Conservation (phyloP, 2,888 invertebrate genomes). For the Sinelater perroti region DNA sequence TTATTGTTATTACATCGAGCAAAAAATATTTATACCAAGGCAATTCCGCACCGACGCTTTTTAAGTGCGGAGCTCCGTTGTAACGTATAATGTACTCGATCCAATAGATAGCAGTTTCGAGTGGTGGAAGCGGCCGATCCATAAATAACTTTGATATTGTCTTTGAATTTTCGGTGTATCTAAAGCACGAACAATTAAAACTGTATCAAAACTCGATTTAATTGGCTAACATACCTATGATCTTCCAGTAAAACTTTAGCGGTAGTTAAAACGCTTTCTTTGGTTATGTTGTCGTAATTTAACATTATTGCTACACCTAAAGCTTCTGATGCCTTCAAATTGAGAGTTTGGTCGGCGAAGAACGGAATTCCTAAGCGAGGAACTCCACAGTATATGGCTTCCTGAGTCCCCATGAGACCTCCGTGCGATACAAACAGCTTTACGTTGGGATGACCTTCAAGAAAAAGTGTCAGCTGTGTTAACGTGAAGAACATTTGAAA, state of each 20-base stretch:
- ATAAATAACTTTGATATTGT: conserved; percentile 64
- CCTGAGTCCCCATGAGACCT: conserved; percentile 62
- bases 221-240: background rate
- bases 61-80: conserved; percentile 64
- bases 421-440: conserved; percentile 65
- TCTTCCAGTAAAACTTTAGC: conserved; percentile 40
- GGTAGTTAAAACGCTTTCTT: conserved; percentile 31
- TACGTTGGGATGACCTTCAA: conserved; percentile 59
- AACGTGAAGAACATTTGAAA: background rate
- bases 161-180: conserved; percentile 64
- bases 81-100: conserved; percentile 70
- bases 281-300: conserved; percentile 48
- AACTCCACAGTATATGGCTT: conserved; percentile 60
- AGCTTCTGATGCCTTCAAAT: conserved; percentile 63
- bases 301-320: conserved; percentile 63
- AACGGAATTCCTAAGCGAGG: conserved; percentile 59
- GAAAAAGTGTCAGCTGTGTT: background rate
- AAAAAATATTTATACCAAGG: conserved; percentile 57
- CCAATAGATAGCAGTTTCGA: conserved; percentile 72
- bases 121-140: conserved; percentile 67
- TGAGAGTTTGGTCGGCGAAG: conserved; percentile 61
- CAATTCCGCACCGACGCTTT: conserved; percentile 63
- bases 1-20: conserved; percentile 16
- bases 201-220: background rate
- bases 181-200: conserved; percentile 55